phyloP scores from a whole-genome alignment of 2,113 vertebrate species.

The Lagopus muta region DNA sequence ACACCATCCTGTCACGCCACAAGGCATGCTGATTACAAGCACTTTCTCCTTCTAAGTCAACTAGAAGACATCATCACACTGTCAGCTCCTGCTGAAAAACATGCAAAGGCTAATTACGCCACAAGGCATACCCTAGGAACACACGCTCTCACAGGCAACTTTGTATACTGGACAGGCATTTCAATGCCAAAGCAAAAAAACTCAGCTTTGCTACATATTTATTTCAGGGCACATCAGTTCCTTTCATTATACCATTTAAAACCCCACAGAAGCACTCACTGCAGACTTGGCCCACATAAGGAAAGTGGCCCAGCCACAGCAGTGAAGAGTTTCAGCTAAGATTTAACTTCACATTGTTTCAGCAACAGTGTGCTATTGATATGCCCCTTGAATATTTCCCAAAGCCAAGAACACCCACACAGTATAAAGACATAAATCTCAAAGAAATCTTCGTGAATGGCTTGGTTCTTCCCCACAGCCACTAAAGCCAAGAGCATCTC shows the following conservation, averaged over 20 bases:
- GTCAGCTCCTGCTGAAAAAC: neutral
- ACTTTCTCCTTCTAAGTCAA: neutral
- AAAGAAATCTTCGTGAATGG: slow-evolving; percentile 1
- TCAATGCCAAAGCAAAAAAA: neutral
- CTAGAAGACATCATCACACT: neutral
- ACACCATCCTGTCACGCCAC: neutral
- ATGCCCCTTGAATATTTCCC: neutral
- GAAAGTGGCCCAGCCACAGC: neutral
- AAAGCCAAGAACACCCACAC: slow-evolving; percentile 27
- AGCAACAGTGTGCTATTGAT: slow-evolving; percentile 40
- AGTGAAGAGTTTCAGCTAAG: slow-evolving; percentile 7
- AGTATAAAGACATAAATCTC: slow-evolving; percentile 1
- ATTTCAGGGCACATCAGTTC: neutral
- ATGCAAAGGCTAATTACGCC: neutral
- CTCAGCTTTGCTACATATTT: neutral
- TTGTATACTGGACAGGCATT: neutral
- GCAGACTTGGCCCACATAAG: slow-evolving; percentile 1
- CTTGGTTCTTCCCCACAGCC: neutral
- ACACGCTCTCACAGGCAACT: neutral
- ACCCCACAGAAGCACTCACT: neutral
- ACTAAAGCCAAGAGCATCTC: neutral
- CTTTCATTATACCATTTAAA: neutral
- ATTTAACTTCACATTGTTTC: slow-evolving; percentile 32
- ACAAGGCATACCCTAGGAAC: neutral
- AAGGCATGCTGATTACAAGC: neutral